phyloP scores from a whole-genome alignment of 2,113 vertebrate genomes.

The Triplophysa tibetana region DNA sequence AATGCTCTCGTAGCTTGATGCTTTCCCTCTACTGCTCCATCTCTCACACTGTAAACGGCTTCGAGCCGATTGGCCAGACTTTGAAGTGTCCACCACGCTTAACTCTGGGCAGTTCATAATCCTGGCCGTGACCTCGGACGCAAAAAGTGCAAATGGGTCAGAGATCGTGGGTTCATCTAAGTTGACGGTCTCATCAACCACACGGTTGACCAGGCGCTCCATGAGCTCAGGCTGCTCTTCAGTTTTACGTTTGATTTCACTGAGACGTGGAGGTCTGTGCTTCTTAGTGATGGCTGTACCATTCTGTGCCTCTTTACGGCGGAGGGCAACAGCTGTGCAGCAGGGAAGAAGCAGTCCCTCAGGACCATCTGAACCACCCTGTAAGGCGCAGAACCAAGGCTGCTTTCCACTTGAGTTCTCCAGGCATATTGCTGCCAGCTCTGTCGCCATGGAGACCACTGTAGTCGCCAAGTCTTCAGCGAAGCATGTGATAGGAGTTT shows the following conservation, averaged over 20 bases:
- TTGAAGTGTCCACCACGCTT: slow-evolving; percentile 82
- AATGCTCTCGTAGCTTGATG: slow-evolving; percentile 94
- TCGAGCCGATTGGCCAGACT: slow-evolving; percentile 82
- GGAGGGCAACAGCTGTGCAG: slow-evolving; percentile 73
- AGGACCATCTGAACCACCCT: slow-evolving; percentile 70
- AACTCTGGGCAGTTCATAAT: slow-evolving; percentile 93
- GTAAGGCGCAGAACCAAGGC: slow-evolving; percentile 95
- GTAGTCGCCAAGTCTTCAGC: slow-evolving; percentile 94
- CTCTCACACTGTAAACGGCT: slow-evolving; percentile 87
- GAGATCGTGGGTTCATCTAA: slow-evolving; percentile 81
- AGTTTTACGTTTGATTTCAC: slow-evolving; percentile 96
- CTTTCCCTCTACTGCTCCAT: slow-evolving; percentile 87
- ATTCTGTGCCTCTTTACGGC: slow-evolving; percentile 83
- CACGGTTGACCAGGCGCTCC: slow-evolving; percentile 91
- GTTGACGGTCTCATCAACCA: slow-evolving; percentile 90
- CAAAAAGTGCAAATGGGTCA: slow-evolving; percentile 87
- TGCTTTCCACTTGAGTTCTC: slow-evolving; percentile 95
- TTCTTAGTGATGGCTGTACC: slow-evolving; percentile 76
- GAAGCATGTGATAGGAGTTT: slow-evolving; percentile 85
- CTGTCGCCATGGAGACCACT: slow-evolving; percentile 97
- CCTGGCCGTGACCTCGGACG: slow-evolving; percentile 89
- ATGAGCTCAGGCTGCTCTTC: slow-evolving; percentile 96
- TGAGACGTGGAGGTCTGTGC: slow-evolving; percentile 90
- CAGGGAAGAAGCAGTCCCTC: slow-evolving; percentile 81
- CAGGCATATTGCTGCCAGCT: slow-evolving; percentile 95